Conservation (phyloP, 2,888 invertebrate genomes). For the Linhomoeus sp. region DNA sequence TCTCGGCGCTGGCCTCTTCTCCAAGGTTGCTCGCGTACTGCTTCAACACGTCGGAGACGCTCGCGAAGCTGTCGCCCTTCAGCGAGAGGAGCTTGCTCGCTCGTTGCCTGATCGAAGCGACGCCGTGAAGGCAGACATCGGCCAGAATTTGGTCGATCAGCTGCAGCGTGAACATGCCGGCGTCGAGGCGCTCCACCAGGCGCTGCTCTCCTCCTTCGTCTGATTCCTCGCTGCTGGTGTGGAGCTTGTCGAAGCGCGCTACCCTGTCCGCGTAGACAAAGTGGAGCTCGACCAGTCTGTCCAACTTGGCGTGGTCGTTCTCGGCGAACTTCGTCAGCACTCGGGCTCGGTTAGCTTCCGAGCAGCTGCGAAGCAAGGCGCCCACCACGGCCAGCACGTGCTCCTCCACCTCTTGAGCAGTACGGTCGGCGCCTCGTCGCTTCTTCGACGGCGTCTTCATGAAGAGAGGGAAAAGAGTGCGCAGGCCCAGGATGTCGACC, state of each 20-base stretch:
- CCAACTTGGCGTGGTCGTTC: conserved; percentile 93
- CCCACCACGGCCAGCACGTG: conserved; percentile 59
- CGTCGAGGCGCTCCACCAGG: conserved; percentile 68
- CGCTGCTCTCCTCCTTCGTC: conserved; percentile 55
- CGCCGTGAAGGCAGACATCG: conserved; percentile 36
- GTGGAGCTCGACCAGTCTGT: conserved; percentile 71
- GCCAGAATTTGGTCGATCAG: conserved; percentile 59
- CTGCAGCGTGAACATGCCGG: conserved; percentile 86
- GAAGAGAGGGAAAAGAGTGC: conserved; percentile 90
- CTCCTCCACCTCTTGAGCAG: conserved; percentile 40
- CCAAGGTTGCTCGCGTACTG: conserved; percentile 18
- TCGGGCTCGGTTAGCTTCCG: conserved; percentile 67
- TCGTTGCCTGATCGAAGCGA: conserved; percentile 18
- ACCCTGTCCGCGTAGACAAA: background rate
- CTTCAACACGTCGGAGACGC: conserved; percentile 3
- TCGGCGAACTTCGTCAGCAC: conserved; percentile 85
- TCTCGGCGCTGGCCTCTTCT: background rate
- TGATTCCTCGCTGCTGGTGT: background rate
- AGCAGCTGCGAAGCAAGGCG: conserved; percentile 75
- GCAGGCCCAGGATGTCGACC: conserved; percentile 74
- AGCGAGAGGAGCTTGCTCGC: conserved; percentile 3
- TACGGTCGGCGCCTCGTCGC: conserved; percentile 39
- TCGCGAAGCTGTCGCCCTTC: background rate
- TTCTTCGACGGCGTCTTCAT: conserved; percentile 91
- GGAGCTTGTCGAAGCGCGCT: background rate